Conservation (phyloP, 2,888 invertebrate species). For the Pachymerium ferrugineum region DNA sequence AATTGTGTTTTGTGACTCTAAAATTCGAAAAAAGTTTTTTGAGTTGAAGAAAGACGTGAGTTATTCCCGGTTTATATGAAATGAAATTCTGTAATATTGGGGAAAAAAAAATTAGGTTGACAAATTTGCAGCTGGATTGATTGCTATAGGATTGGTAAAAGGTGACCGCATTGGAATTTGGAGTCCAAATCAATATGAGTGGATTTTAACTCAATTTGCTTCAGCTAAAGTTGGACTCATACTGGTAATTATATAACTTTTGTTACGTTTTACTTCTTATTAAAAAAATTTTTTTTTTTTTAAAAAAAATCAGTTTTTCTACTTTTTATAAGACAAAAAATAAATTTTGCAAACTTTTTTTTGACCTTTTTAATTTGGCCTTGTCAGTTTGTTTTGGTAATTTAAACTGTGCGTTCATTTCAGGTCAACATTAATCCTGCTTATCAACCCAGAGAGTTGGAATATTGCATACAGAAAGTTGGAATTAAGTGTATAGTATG, state of each 20-base stretch:
- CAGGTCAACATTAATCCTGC: conserved; percentile 61
- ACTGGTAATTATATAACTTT: no score
- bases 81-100: no score
- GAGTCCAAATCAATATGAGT: conserved; percentile 70
- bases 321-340: no score
- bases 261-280: no score
- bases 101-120: no score
- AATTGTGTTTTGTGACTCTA: conserved; percentile 56
- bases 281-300: no score
- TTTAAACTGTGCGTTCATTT: no score
- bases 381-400: no score
- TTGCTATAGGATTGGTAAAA: conserved; percentile 60
- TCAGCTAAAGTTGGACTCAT: conserved; percentile 66
- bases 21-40: conserved; percentile 53
- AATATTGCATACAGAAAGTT: conserved; percentile 66
- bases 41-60: conserved; percentile 51
- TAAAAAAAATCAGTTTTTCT: no score
- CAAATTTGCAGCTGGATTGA: conserved; percentile 63
- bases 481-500: conserved; percentile 62
- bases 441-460: conserved; percentile 63
- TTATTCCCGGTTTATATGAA: no score
- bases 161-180: conserved; percentile 74
- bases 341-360: no score
- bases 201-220: conserved; percentile 67
- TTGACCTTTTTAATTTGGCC: no score